Evolutionary conservation across 2,113 vertebrate species (phyloP), one percentile per base, ranked within the genome.

Genomic region (Podocnemis expansa): DNA sequence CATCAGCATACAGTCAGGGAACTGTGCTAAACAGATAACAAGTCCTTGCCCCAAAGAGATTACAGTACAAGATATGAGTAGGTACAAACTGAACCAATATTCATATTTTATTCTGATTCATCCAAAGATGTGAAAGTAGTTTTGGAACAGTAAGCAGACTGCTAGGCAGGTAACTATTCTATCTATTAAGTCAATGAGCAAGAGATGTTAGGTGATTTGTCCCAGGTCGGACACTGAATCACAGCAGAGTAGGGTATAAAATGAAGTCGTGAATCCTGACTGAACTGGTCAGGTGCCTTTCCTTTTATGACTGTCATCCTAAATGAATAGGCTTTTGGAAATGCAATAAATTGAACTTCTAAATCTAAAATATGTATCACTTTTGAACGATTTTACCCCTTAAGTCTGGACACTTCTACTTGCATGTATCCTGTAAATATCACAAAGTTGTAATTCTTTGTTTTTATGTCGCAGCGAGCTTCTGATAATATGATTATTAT

Each of bases 171-270:
- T 97, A 97, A 96, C 93, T 93, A 97, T 97, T 96, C 79, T 94
- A 93, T 96, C 93, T 96, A 93, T 96, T 94, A 96, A 96, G 95
- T 96, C 96, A 93, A 94, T 93, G 94, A 92, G 96, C 91, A 96
- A 96, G 97, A 94, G 94, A 94, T 96, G 92, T 96, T 96, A 96
- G 96, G 96, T 96, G 96, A 97, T 92, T 95, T 97, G 97, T 95
- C 95, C 97, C 97, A 88, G 97, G 95, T 97, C 96, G 96, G 94
- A 97, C 96, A 97, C 95, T 97, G 92, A 95, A 91, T 90, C 73
- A 87, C 94, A 92, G 93, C 93, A 97, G 94, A 97, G 82, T 91
- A 93, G 96, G 95, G 96, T 97, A 95, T 96, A 38, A 34, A 70
- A 97, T 96, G 96, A 97, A 97, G 91, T 78, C 85, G 86, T 90